phyloP scores from a whole-genome alignment of 2,797 vertebrate species.

The Muscicapa comitata region DNA sequence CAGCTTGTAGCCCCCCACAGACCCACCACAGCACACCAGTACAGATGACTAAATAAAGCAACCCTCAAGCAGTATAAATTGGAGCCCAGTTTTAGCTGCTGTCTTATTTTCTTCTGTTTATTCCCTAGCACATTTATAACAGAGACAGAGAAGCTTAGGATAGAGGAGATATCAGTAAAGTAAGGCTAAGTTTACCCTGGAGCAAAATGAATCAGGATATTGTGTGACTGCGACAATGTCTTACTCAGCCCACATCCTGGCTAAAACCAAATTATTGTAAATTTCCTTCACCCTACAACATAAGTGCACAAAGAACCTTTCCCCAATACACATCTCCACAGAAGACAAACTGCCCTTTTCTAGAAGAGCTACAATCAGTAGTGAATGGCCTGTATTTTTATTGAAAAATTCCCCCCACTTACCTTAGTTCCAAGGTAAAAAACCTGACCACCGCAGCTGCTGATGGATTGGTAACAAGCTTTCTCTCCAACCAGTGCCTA shows the following conservation, averaged over 20 bases:
- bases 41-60: not conserved
- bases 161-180: not conserved
- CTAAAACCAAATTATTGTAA: not conserved
- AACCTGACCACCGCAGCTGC: conserved; percentile 89
- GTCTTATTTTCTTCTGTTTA: not conserved
- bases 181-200: not conserved
- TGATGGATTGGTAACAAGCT: conserved; percentile 95
- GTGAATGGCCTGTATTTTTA: not conserved
- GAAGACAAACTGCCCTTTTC: not conserved
- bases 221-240: not conserved
- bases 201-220: not conserved
- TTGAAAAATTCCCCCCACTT: not conserved
- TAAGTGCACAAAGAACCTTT: not conserved
- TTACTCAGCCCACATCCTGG: not conserved
- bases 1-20: not conserved
- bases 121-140: not conserved
- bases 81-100: not conserved
- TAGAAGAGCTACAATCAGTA: not conserved
- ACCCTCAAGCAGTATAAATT: not conserved
- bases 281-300: not conserved
- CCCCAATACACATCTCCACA: not conserved
- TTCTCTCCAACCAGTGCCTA: conserved; percentile 96
- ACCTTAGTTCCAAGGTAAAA: conserved; percentile 97
- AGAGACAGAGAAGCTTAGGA: not conserved
- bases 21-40: not conserved